phyloP scores from a whole-genome alignment of 2,113 vertebrate genomes.

The Grus americana region DNA sequence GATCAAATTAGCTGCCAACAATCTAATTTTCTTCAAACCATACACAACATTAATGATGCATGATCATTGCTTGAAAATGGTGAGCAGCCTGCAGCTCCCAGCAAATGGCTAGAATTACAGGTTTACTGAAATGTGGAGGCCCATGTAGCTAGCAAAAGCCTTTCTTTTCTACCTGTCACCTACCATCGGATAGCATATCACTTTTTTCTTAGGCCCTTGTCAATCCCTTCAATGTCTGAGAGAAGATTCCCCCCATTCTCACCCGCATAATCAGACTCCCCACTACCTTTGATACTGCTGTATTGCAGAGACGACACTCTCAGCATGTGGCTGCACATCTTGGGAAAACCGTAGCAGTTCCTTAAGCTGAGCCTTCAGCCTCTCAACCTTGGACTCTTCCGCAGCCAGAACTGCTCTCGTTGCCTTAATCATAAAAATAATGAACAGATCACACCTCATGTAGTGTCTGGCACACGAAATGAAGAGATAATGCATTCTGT shows the following conservation, averaged over 20 bases:
- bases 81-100: neutral
- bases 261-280: neutral
- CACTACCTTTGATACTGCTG: constrained; percentile 88
- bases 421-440: constrained; percentile 71
- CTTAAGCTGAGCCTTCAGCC: constrained; percentile 85
- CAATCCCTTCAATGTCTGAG: neutral
- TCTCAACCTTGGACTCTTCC: constrained; percentile 81
- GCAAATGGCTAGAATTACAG: neutral
- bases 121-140: neutral
- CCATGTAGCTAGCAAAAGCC: neutral
- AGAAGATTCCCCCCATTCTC: neutral
- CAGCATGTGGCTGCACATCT: constrained; percentile 77
- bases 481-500: neutral
- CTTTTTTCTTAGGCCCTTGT: neutral
- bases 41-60: neutral
- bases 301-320: constrained; percentile 82
- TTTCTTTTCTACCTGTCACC: neutral
- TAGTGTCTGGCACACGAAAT: neutral
- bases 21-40: constrained; percentile 31
- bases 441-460: neutral
- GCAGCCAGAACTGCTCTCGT: constrained; percentile 73
- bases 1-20: constrained; percentile 34
- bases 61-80: neutral
- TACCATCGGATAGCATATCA: neutral
- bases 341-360: constrained; percentile 82